Evolutionary conservation across 1,140 invertebrate genomes (phyloP), one percentile per base, ranked within the genome.

Genomic region (Pristionchus pacificus): DNA sequence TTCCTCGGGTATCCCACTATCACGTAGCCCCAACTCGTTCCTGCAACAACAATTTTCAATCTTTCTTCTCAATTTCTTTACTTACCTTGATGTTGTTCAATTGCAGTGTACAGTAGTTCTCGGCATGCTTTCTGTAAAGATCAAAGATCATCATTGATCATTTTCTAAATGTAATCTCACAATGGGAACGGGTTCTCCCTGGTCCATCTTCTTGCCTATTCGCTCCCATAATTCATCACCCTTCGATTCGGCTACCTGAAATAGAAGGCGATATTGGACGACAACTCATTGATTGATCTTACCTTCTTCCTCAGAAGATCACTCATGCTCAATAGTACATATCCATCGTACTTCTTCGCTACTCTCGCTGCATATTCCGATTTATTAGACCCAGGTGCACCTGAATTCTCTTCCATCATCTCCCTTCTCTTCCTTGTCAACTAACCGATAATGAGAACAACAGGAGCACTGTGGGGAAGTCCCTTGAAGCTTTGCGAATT

Each of bases 1-100:
- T 74, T 78, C 66, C 82, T 67, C n/a, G 81, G 81, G 71, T 80
- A 82, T 19, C 79, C 80, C 72, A 83, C 81, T 19, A 82, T 72
- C 1, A 84, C 80, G 64, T 76, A 83, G 19, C 81, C 81, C 80
- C 81, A 83, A 63, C 70, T 74, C 30, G 61, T 70, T 10, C 62
- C 57, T 2, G 71, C 74, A 25, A 61, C 27, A 25, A 49, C 6
- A 49, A 6, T 10, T 49, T 49, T 49, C 38, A 49, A 10, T 49
- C 19, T 19, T 19, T 10, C 38, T 49, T 19, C 19, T 49, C 6
- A 6, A 49, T 49, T 49, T 49, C 38, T 49, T 49, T 49, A 49
- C 38, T 19, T 10, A 49, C 38, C 38, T 49, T 49, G 6, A 49
- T 49, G 38, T 6, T 79, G 71, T 25, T 83, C 79, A 1, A 82